These are phyloP conservation scores for Yasuhikotakia modesta DNA, from an alignment of 2,797 vertebrate genomes.

Conservation along the genomic window DNA sequence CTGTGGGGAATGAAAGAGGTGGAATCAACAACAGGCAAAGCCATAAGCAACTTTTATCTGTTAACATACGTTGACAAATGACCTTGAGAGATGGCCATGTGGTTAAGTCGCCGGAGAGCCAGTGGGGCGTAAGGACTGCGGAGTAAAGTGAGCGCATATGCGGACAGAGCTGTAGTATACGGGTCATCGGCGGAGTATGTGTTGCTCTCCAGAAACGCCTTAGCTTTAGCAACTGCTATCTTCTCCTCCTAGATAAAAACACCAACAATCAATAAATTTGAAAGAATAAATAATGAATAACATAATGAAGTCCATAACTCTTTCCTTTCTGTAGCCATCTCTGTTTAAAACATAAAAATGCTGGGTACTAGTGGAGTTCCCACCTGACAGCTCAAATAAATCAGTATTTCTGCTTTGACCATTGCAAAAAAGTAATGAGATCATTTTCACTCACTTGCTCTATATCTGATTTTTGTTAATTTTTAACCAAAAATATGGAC, in stretches of 20 bases:
- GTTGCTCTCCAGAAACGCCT: conserved; percentile 86
- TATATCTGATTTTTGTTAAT: no score
- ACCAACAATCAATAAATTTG: neutral
- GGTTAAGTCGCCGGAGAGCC: conserved; percentile 82
- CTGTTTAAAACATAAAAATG: no score
- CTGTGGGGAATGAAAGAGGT: conserved; percentile 63
- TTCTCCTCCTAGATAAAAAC: conserved; percentile 81
- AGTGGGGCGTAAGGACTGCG: conserved; percentile 79
- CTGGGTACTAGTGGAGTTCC: no score
- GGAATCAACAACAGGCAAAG: neutral
- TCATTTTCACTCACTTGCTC: no score
- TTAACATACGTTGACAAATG: conserved; percentile 18
- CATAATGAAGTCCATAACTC: neutral
- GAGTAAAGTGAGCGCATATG: conserved; percentile 85
- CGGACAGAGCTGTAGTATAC: conserved; percentile 85
- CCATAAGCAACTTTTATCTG: neutral
- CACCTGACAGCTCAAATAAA: no score
- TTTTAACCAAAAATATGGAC: no score
- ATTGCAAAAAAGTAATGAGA: no score
- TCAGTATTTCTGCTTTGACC: no score
- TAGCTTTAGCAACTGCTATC: conserved; percentile 83
- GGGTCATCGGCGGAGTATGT: conserved; percentile 85
- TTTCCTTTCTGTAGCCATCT: no score
- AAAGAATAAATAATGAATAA: neutral
- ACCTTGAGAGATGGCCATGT: conserved; percentile 92